A percentile compares a stretch with the other conserved stretches of the same genome.
Evolutionary conservation across 2,888 invertebrate genomes (phyloP).

Genomic region (Heliothis peltigera): DNA sequence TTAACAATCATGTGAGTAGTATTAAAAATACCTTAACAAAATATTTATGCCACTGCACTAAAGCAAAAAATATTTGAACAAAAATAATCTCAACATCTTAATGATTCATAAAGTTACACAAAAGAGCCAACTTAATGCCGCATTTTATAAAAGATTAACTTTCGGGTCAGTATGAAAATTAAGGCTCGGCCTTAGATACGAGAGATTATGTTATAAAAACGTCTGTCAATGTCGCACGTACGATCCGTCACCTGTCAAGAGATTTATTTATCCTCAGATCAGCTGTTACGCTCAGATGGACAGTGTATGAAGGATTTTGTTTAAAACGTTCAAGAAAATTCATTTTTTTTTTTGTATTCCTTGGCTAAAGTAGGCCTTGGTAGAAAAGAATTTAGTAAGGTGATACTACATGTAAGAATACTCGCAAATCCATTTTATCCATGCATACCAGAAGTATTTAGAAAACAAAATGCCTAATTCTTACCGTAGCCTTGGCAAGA

Average conservation of each 20-base stretch:
- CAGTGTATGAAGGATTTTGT: constrained; percentile 29
- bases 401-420: too few relatives aligned
- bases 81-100: constrained; percentile 27
- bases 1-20: too few relatives aligned
- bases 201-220: constrained; percentile 59
- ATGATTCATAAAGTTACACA: constrained; percentile 35
- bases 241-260: constrained; percentile 56
- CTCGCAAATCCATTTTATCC: too few relatives aligned
- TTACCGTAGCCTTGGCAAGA: too few relatives aligned
- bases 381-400: too few relatives aligned
- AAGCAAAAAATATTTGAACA: constrained; percentile 5
- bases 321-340: background rate
- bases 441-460: too few relatives aligned
- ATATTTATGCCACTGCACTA: background rate
- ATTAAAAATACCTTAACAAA: background rate
- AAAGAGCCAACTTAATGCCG: constrained; percentile 44
- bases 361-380: background rate
- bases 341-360: background rate
- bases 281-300: constrained; percentile 18
- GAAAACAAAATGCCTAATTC: too few relatives aligned
- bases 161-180: constrained; percentile 58
- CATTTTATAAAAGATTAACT: constrained; percentile 59
- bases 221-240: constrained; percentile 55
- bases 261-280: constrained; percentile 52
- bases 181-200: constrained; percentile 58